Percentiles rank a stretch among this genome's conserved stretches.
Conservation (phyloP, 2,113 vertebrate species). For the Heteronetta atricapilla region DNA sequence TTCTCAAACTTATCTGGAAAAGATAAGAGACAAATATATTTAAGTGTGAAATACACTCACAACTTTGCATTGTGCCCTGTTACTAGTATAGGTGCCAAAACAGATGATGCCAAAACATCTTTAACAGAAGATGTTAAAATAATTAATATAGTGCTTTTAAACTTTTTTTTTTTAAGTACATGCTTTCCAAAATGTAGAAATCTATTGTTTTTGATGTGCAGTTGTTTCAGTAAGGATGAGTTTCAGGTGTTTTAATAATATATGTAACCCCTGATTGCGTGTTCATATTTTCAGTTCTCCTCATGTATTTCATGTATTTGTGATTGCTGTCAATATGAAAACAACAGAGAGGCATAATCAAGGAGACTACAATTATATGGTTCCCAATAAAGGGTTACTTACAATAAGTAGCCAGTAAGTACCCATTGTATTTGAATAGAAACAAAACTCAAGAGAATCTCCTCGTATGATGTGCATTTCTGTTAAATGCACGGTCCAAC, state of each 20-base stretch:
- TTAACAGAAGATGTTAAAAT: no score
- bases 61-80: neutral
- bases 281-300: neutral
- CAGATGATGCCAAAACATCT: neutral
- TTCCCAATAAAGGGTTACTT: neutral
- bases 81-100: neutral
- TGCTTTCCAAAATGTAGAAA: neutral
- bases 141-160: neutral
- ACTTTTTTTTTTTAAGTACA: neutral
- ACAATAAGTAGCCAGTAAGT: neutral
- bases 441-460: neutral
- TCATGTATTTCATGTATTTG: neutral
- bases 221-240: neutral
- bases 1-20: neutral
- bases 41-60: neutral
- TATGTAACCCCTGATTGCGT: neutral
- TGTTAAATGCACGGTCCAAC: neutral
- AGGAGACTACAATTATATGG: neutral
- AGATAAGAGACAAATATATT: neutral
- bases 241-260: neutral
- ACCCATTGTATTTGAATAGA: neutral
- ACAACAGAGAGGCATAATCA: neutral
- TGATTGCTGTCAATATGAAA: neutral
- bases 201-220: neutral
- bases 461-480: neutral